Base-by-base conservation (phyloP, 2,797 vertebrate species). In the Clarias platycephalus region DNA sequence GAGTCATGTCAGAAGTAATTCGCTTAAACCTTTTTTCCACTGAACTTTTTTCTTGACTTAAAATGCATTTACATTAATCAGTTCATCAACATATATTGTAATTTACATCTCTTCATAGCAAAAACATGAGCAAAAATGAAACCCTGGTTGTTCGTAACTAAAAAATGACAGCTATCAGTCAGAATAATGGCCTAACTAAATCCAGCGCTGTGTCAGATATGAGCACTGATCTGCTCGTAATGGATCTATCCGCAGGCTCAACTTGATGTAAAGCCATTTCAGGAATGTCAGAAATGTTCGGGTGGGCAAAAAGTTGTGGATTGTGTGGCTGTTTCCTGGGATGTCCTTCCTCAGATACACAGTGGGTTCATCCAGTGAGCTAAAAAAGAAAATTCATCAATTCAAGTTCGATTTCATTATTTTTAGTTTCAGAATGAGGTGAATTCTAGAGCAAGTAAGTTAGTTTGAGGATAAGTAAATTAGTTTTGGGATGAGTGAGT, bases 281-380 rank as follows among this genome's bases (percentile, higher is more conserved):
- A 40, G 93, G 93, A 95, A 95, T 95, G 91, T 83, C 87, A 94
- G 92, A 91, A 91, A 95, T 95, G 93, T 78, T 84, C 74, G 91
- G 90, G 91, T 93, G 93, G 93, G 93, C 89, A 91, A 90, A 88
- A 84, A 89, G 86, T 53, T 60, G 79, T 90, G 89, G 89, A 89
- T 91, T 87, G 72, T 87, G 82, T 66, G 57, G 76, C 62, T 68
- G 22, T 68, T 83, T 49, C 82, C 22, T 7, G 31, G 37, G 74
- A 44, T 37, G 28, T 49, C 60, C 53, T 78, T 31, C 1, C 16
- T 16, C 16, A 12, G 26, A 57, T 31, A 62, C 22, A 34, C 49
- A 13, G 20, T 24, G 4, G 22, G 10, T 71, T 72, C 34, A 55
- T 81, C 57, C 64, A 77, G 63, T 2, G 4, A 53, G 7, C 4